Base-by-base conservation (phyloP, 2,113 vertebrate species). In the Chrysemys picta region DNA sequence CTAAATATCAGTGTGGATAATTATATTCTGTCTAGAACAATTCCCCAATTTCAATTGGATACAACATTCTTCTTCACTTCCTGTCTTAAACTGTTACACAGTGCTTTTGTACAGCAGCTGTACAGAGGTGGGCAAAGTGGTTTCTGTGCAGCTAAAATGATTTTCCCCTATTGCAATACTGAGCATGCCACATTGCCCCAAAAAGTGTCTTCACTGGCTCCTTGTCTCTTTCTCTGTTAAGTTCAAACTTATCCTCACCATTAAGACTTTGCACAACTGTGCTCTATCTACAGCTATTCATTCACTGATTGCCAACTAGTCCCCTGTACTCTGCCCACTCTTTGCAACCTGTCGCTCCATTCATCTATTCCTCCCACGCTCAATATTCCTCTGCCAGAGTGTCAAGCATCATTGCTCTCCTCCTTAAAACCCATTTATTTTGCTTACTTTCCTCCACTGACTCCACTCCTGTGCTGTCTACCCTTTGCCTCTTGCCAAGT, bases 201-300 rank as follows among this genome's bases (percentile, higher is more conserved):
- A 54, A 29, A 79, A 84, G 35, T 1, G 45, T 72, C 52, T 81
- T 84, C 8, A 57, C 27, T 65, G 35, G 6, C 24, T 21, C 12
- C 88, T 86, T 19, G 35, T 84, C 91, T 84, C 82, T 90, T 19
- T 25, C 38, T 11, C 19, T 5, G 38, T 53, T 87, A 90, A 53
- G 7, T 72, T 89, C 86, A 56, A 80, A 80, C 35, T 17, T 89
- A 11, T 56, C 90, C 65, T 89, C 82, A 35, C 25, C 65, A 87
- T 13, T 72, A 75, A 90, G 69, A 16, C 76, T 49, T 52, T n/a
- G 1, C 56, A 45, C 4, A 16, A 53, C 7, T 87, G 81, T 80
- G 22, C 8, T 72, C 35, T 49, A 56, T 54, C 49, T 82, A 1
- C 3, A 35, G 0, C 6, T 3, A 69, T 84, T 38, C 69, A 27